Base-by-base conservation (phyloP, 2,888 invertebrate genomes). In the Mythimna vitellina region DNA sequence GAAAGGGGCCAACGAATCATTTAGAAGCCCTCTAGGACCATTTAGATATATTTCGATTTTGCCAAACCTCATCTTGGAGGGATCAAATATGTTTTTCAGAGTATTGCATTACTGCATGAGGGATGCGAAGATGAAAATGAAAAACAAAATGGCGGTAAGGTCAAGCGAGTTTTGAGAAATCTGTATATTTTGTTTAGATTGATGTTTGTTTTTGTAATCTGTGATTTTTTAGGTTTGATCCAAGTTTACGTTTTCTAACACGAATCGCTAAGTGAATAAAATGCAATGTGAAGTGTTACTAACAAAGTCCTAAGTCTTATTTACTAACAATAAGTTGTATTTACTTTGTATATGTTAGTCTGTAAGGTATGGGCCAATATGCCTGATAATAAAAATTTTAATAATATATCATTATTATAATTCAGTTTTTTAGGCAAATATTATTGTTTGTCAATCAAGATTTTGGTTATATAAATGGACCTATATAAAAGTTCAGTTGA, bases 61-160 rank as follows among this genome's bases (percentile, higher is more conserved):
- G 65, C 58, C 58, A 65, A 84, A 84, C 32, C 80, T 84, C 81
- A 81, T 84, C 65, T 77, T 61, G 64, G 42, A 73, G 72, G 82
- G 84, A 84, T 84, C 84, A 84, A 82, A 70, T 73, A 74, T 72
- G 70, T 76, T 82, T 76, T 79, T 69, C 65, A 67, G 46, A 42
- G 51, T 73, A 76, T 76, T 82, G 76, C 75, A 78, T 71, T 78
- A 73, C 67, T 75, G 76, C 77, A 74, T 62, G 58, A 38, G 63
- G 38, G 54, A 57, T 54, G 73, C 35, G 64, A 35, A 9, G 25
- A 72, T 53, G 62, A 70, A 75, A 69, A 71, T 70, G 61, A 73
- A 73, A 80, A 61, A 53, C 58, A 76, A 61, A 56, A 81, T 78
- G 66, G 64, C 54, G 60, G 60, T 25, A 53, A 68, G 68, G 80